A percentile compares a stretch with the other conserved stretches of the same genome.
These are phyloP conservation scores for Apamea sordens DNA, from an alignment of 2,888 invertebrate genomes.

Conservation along the genomic window DNA sequence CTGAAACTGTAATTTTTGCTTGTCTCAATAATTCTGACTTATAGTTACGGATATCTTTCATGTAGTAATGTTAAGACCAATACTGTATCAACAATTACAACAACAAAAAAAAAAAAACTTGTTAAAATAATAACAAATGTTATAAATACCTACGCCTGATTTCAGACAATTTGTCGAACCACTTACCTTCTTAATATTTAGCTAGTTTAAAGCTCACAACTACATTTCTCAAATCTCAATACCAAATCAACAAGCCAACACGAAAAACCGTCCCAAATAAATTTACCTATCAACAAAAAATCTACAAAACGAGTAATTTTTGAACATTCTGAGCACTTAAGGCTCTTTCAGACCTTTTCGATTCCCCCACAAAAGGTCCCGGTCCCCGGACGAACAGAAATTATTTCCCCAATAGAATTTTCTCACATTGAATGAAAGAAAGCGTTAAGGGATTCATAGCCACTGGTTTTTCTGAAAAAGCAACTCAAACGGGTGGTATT, in stretches of 20 bases:
- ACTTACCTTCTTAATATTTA: neutral
- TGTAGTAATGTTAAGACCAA: too few relatives aligned
- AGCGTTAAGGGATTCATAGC: slow-evolving; percentile 78
- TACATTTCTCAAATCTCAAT: neutral
- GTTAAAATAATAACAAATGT: too few relatives aligned
- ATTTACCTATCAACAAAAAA: slow-evolving; percentile 34
- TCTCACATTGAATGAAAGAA: slow-evolving; percentile 79
- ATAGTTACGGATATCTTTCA: neutral
- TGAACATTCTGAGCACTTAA: slow-evolving; percentile 66
- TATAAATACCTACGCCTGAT: neutral
- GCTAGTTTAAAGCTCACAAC: neutral
- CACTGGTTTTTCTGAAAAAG: slow-evolving; percentile 84
- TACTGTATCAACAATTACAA: too few relatives aligned
- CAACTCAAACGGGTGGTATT: slow-evolving; percentile 79
- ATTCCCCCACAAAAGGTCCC: slow-evolving; percentile 73
- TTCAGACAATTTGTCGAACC: too few relatives aligned
- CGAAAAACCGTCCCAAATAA: slow-evolving; percentile 31
- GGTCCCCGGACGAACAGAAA: slow-evolving; percentile 74
- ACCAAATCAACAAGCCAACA: neutral
- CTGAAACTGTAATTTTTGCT: neutral
- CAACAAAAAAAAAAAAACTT: too few relatives aligned
- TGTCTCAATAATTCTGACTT: neutral
- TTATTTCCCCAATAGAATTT: slow-evolving; percentile 85
- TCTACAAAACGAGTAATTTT: slow-evolving; percentile 64
- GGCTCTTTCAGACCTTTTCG: slow-evolving; percentile 65